A percentile compares a stretch with the other conserved stretches of the same genome.
phyloP scores from a whole-genome alignment of 2,797 vertebrate species.

The Pygocentrus nattereri region DNA sequence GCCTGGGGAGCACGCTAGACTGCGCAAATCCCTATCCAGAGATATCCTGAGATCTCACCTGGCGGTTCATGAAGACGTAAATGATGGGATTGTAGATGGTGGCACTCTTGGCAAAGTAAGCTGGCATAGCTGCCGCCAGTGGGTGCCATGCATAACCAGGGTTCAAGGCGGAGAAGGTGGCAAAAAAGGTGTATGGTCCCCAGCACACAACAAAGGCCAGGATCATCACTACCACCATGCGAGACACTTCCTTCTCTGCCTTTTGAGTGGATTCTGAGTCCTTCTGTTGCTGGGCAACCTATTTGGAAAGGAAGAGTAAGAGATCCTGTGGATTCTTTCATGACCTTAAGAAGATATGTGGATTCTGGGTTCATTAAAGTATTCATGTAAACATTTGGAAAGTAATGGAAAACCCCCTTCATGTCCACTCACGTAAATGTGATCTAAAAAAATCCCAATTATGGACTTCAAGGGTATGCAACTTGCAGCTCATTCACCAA shows the following conservation, averaged over 20 bases:
- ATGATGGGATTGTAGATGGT: slow-evolving; percentile 91
- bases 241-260: slow-evolving; percentile 88
- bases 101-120: slow-evolving; percentile 91
- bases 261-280: slow-evolving; percentile 91
- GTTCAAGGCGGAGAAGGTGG: slow-evolving; percentile 83
- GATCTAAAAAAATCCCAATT: too few species aligned
- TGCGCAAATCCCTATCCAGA: not conserved
- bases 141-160: slow-evolving; percentile 89
- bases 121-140: slow-evolving; percentile 84
- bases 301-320: slow-evolving; percentile 25
- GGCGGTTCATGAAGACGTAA: slow-evolving; percentile 91
- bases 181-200: slow-evolving; percentile 86
- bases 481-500: too few species aligned
- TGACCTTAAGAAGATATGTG: too few species aligned
- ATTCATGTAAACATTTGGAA: too few species aligned
- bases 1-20: too few species aligned
- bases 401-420: too few species aligned
- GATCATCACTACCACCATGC: slow-evolving; percentile 91
- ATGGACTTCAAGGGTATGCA: too few species aligned
- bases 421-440: too few species aligned
- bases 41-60: slow-evolving; percentile 70
- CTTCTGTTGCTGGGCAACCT: slow-evolving; percentile 90
- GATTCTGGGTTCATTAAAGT: too few species aligned
- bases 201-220: slow-evolving; percentile 82
- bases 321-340: not conserved